Evolutionary conservation across 2,888 invertebrate species (phyloP).

Genomic region (Drosophila conformis): DNA sequence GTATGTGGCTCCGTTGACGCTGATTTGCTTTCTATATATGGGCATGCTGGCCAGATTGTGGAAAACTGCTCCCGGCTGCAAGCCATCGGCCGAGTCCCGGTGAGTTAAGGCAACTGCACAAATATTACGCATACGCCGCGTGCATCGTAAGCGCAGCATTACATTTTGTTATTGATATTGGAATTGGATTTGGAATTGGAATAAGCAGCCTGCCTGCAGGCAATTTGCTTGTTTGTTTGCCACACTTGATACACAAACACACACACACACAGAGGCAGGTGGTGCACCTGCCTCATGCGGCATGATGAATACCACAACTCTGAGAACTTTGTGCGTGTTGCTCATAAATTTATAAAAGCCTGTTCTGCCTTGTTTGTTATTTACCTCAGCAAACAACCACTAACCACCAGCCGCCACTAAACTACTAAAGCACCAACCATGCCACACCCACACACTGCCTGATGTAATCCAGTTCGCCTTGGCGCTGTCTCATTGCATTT

Average conservation of each 20-base stretch:
- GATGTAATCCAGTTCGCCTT: not conserved
- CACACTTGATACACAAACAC: constrained; percentile 6
- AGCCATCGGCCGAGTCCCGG: constrained; percentile 90
- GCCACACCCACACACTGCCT: not conserved
- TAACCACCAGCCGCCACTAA: not conserved
- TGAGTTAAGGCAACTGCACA: constrained; percentile 61
- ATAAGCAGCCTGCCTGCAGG: constrained; percentile 24
- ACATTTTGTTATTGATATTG: constrained; percentile 20
- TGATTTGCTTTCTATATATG: constrained; percentile 95
- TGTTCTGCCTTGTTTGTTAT: constrained; percentile 5
- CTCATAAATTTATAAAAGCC: constrained; percentile 70
- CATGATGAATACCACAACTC: constrained; percentile 56
- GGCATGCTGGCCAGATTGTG: constrained; percentile 95
- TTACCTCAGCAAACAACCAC: constrained; percentile 1
- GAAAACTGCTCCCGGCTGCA: constrained; percentile 91
- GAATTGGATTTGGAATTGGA: constrained; percentile 43
- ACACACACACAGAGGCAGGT: constrained; percentile 1
- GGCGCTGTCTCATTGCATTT: not conserved
- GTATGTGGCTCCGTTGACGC: constrained; percentile 93
- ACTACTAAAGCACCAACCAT: not conserved
- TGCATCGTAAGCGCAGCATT: not conserved
- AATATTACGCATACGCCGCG: constrained; percentile 47
- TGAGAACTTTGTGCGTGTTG: constrained; percentile 44
- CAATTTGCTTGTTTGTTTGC: constrained; percentile 34
- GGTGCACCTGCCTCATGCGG: constrained; percentile 42